phyloP scores from a whole-genome alignment of 2,888 invertebrate genomes.

The Seira musarum region DNA sequence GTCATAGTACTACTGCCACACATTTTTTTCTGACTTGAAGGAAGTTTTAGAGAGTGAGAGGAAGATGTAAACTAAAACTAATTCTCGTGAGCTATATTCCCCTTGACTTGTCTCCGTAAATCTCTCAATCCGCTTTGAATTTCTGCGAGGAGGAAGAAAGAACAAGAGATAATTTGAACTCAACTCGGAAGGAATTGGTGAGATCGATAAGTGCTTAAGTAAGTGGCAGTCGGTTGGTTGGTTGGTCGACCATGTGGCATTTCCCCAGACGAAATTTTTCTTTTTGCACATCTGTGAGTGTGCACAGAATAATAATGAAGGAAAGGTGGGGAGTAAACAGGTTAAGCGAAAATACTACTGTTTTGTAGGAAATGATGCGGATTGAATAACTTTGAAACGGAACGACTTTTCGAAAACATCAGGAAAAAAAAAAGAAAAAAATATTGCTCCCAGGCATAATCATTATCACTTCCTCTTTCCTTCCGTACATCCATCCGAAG shows the following conservation, averaged over 20 bases:
- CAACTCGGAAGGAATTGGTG: neutral
- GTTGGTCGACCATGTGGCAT: conserved; percentile 25
- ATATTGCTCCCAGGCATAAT: neutral
- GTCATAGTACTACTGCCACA: neutral
- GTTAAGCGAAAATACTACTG: neutral
- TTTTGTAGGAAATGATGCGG: neutral
- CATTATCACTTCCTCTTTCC: neutral
- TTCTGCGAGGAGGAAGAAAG: conserved; percentile 27
- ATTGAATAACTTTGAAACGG: neutral
- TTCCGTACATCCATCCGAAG: neutral
- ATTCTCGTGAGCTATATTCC: conserved; percentile 47
- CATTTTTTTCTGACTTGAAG: neutral
- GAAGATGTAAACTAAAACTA: conserved; percentile 10
- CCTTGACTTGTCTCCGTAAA: conserved; percentile 51
- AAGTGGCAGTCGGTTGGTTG: neutral
- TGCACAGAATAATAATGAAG: neutral
- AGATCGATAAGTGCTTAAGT: conserved; percentile 7
- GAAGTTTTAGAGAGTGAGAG: neutral
- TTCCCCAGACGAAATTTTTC: neutral
- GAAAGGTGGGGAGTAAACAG: no score
- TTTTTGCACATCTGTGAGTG: neutral
- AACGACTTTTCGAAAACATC: neutral
- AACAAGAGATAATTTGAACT: neutral
- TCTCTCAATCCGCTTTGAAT: conserved; percentile 40
- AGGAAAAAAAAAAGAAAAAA: neutral